Evolutionary conservation across 2,888 invertebrate genomes (phyloP).

Genomic region (Apamea crenata): DNA sequence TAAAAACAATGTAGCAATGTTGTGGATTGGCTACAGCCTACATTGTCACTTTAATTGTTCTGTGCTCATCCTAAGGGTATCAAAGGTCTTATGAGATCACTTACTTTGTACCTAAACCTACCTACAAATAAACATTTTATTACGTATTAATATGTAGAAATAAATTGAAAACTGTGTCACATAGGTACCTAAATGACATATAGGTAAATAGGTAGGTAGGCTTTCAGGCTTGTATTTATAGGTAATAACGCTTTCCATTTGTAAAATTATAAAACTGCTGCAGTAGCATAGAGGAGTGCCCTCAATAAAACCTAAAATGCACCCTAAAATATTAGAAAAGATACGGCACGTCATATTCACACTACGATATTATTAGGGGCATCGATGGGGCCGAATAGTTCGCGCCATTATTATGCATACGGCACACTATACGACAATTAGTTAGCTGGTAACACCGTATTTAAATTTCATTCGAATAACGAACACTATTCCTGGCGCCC

Average conservation of each 20-base stretch:
- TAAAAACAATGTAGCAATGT: conserved; percentile 57
- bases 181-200: not conserved
- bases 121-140: not conserved
- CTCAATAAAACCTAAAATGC: conserved; percentile 31
- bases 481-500: not conserved
- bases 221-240: not conserved
- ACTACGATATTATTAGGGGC: not conserved
- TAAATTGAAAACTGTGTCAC: conserved; percentile 5
- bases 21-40: conserved; percentile 33
- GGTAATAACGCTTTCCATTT: conserved; percentile 11
- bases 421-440: conserved; percentile 20
- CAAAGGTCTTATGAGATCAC: conserved; percentile 26
- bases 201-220: not conserved
- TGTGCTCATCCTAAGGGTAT: conserved; percentile 12
- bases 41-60: conserved; percentile 43
- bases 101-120: conserved; percentile 26
- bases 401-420: conserved; percentile 28
- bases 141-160: conserved; percentile 3
- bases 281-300: not conserved
- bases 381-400: conserved; percentile 11
- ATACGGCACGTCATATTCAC: conserved; percentile 11
- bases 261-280: conserved; percentile 4
- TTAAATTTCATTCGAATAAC: conserved; percentile 14
- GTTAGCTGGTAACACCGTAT: conserved; percentile 19
- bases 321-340: conserved; percentile 44